These are phyloP conservation scores for Rhadinocentrus ornatus DNA, from an alignment of 2,797 vertebrate species.

Conservation along the genomic window DNA sequence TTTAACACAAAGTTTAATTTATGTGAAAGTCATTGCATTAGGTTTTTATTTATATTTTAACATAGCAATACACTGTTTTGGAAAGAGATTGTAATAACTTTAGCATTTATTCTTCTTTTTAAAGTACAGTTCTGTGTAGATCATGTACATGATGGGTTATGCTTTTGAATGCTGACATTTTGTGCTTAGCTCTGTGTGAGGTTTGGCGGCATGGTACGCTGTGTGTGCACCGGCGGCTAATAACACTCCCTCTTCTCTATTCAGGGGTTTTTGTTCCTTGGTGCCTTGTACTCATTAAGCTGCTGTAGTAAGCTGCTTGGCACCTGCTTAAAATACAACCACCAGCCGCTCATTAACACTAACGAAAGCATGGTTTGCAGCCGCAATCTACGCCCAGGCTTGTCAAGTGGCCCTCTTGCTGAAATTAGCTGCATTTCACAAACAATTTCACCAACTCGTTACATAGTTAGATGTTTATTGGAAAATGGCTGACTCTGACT, in stretches of 20 bases:
- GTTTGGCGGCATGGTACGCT: slow-evolving; percentile 27
- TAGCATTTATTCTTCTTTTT: slow-evolving; percentile 3
- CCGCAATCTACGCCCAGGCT: slow-evolving; percentile 70
- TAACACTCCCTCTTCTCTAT: slow-evolving; percentile 75
- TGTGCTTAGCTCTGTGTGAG: slow-evolving; percentile 29
- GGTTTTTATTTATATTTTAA: neutral
- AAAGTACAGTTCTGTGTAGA: neutral
- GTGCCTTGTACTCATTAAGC: slow-evolving; percentile 82
- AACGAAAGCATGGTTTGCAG: slow-evolving; percentile 78
- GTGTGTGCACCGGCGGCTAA: slow-evolving; percentile 62
- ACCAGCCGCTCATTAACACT: slow-evolving; percentile 82
- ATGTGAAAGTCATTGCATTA: neutral
- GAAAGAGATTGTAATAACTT: neutral
- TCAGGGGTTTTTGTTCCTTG: slow-evolving; percentile 72
- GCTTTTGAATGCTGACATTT: slow-evolving; percentile 33
- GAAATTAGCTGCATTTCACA: slow-evolving; percentile 84
- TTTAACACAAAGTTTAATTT: too few relatives aligned
- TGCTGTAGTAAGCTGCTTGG: slow-evolving; percentile 77
- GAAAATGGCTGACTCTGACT: slow-evolving; percentile 75
- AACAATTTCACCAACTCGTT: slow-evolving; percentile 83
- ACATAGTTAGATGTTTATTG: slow-evolving; percentile 82
- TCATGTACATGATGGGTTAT: neutral
- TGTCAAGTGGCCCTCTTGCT: slow-evolving; percentile 68
- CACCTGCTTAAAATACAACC: slow-evolving; percentile 82
- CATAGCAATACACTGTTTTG: neutral